Percentiles rank a stretch among this genome's conserved stretches.
These are phyloP conservation scores for Lampris incognitus DNA, from an alignment of 2,113 vertebrate genomes.

Conservation along the genomic window DNA sequence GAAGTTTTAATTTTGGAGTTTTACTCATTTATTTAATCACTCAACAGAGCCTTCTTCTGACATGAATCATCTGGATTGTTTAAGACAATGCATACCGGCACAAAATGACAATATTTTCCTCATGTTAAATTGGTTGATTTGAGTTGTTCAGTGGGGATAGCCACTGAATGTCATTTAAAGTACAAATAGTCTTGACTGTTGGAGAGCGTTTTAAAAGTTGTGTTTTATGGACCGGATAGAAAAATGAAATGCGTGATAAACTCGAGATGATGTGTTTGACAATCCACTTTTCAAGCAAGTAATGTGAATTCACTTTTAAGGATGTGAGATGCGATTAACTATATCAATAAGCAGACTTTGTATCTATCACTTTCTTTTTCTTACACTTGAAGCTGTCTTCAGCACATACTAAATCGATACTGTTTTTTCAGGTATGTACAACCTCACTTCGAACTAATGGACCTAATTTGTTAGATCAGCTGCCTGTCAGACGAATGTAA, in stretches of 20 bases:
- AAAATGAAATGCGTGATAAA: neutral
- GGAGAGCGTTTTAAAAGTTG: conserved; percentile 22
- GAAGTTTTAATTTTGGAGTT: neutral
- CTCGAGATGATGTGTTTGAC: conserved; percentile 62
- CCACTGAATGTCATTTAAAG: neutral
- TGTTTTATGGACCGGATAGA: conserved; percentile 38
- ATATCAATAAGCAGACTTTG: conserved; percentile 29
- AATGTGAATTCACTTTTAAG: conserved; percentile 30
- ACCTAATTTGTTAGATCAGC: conserved; percentile 49
- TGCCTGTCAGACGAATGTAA: conserved; percentile 47
- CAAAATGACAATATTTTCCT: neutral
- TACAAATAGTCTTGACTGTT: neutral
- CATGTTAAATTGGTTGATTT: conserved; percentile 13
- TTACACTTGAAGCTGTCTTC: conserved; percentile 53
- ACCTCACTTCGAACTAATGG: conserved; percentile 54
- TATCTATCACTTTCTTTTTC: conserved; percentile 69
- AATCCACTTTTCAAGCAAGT: conserved; percentile 58
- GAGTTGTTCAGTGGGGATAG: neutral
- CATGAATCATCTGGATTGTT: neutral
- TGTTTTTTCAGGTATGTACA: conserved; percentile 21
- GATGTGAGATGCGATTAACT: neutral
- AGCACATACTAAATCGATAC: conserved; percentile 39
- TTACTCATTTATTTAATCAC: neutral
- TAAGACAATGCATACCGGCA: neutral
- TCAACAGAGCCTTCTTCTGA: neutral